Evolutionary conservation across 2,113 vertebrate species (phyloP).

Genomic region (Pteropus alecto): DNA sequence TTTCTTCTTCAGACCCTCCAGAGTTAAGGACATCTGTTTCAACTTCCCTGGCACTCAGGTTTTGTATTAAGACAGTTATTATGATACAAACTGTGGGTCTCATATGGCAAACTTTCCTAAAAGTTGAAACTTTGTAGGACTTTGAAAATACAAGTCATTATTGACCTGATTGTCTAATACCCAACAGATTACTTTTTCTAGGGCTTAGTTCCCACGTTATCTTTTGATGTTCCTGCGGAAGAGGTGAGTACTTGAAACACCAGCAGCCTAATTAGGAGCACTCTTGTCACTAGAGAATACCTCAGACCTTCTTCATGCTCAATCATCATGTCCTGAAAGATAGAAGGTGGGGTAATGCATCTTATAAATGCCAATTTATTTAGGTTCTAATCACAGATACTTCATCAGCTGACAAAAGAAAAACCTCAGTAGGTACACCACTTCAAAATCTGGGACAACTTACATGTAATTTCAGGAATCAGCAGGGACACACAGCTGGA

Average conservation of each 20-base stretch:
- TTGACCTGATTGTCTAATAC: slow-evolving; percentile 80
- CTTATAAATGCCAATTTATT: slow-evolving; percentile 82
- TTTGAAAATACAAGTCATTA: slow-evolving; percentile 69
- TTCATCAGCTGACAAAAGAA: slow-evolving; percentile 86
- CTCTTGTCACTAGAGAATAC: slow-evolving; percentile 58
- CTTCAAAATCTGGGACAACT: slow-evolving; percentile 86
- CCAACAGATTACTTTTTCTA: slow-evolving; percentile 68
- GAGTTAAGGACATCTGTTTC: background rate
- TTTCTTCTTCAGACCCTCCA: background rate
- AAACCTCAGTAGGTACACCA: slow-evolving; percentile 82
- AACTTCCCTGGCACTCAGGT: background rate
- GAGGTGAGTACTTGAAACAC: slow-evolving; percentile 73
- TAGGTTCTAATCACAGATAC: slow-evolving; percentile 83
- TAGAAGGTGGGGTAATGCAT: slow-evolving; percentile 73
- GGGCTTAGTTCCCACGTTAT: slow-evolving; percentile 65
- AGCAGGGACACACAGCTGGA: slow-evolving; percentile 86
- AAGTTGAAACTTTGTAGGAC: slow-evolving; percentile 55
- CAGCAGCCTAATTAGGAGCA: slow-evolving; percentile 79
- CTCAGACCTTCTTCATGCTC: slow-evolving; percentile 69
- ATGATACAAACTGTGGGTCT: slow-evolving; percentile 19
- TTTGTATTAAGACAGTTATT: background rate
- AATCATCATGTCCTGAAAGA: slow-evolving; percentile 73
- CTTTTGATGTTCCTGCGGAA: slow-evolving; percentile 78
- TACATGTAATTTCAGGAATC: slow-evolving; percentile 85
- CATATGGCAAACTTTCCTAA: slow-evolving; percentile 41